phyloP scores from a whole-genome alignment of 2,113 vertebrate genomes.

The Forbesichthys agassizii region DNA sequence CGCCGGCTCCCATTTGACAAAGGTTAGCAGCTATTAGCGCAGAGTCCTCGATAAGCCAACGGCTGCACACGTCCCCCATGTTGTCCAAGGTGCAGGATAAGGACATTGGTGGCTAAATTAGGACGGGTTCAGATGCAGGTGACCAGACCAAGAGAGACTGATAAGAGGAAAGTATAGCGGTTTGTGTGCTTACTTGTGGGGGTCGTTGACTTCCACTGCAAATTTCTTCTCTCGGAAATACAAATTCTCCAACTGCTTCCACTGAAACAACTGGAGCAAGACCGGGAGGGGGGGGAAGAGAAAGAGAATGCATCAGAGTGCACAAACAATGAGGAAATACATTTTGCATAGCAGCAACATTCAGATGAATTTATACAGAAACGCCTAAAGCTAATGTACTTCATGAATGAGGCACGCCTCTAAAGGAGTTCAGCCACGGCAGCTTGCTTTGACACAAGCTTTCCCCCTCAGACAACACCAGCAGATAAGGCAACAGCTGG shows the following conservation, averaged over 20 bases:
- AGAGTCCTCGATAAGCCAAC: conserved; percentile 18
- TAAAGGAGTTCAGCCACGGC: background rate
- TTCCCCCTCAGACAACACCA: conserved; percentile 5
- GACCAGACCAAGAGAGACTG: conserved; percentile 11
- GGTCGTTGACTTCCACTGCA: conserved; percentile 96
- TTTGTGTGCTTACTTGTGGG: conserved; percentile 82
- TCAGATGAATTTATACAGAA: conserved; percentile 12
- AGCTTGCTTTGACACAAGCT: background rate
- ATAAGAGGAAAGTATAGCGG: background rate
- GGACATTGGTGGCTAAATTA: conserved; percentile 35
- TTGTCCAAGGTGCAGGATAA: conserved; percentile 37
- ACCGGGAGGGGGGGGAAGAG: conserved; percentile 1
- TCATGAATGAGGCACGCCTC: background rate
- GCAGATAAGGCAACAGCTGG: conserved; percentile 20
- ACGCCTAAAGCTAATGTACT: background rate
- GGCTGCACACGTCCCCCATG: conserved; percentile 41
- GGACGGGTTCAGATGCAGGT: conserved; percentile 29
- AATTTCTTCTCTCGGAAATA: conserved; percentile 99
- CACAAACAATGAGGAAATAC: background rate
- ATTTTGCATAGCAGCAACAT: conserved; percentile 15
- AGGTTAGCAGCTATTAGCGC: conserved; percentile 41
- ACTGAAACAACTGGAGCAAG: conserved; percentile 87
- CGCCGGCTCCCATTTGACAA: conserved; percentile 37
- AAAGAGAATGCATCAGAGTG: conserved; percentile 32
- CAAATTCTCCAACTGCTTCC: conserved; percentile 97